Conservation (phyloP, 2,113 vertebrate genomes). For the Kryptolebias marmoratus region DNA sequence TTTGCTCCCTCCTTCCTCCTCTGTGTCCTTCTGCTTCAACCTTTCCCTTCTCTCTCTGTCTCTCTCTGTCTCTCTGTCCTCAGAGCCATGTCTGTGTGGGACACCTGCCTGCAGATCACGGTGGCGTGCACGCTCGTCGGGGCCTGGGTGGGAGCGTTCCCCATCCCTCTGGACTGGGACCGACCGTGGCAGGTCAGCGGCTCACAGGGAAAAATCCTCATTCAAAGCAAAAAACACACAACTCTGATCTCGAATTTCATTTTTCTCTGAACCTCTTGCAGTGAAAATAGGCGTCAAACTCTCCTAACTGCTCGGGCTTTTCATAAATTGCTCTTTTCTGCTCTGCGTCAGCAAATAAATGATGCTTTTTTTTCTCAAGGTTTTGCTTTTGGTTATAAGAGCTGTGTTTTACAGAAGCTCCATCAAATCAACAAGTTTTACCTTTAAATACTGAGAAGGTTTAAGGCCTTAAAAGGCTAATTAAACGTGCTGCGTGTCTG, state of each 20-base stretch:
- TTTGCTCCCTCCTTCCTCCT: too few relatives aligned
- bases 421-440: not conserved
- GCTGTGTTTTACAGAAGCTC: not conserved
- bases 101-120: slow-evolving; percentile 93
- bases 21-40: not conserved
- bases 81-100: slow-evolving; percentile 93
- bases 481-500: not conserved
- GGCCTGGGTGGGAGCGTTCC: slow-evolving; percentile 93
- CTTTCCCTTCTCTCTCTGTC: not conserved
- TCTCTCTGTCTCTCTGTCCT: slow-evolving; percentile 31
- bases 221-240: too few relatives aligned
- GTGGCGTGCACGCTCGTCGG: slow-evolving; percentile 87
- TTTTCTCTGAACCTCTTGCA: too few relatives aligned
- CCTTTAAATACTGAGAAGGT: not conserved
- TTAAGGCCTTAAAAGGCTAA: too few relatives aligned
- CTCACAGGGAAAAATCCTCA: not conserved
- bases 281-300: too few relatives aligned
- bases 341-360: too few relatives aligned
- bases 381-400: not conserved
- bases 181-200: slow-evolving; percentile 94
- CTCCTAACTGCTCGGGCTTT: too few relatives aligned
- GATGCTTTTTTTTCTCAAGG: too few relatives aligned
- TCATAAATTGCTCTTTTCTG: too few relatives aligned
- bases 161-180: slow-evolving; percentile 97
- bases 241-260: too few relatives aligned